These are phyloP conservation scores for Mactromeris polynyma DNA, from an alignment of 2,888 invertebrate genomes.

Conservation along the genomic window DNA sequence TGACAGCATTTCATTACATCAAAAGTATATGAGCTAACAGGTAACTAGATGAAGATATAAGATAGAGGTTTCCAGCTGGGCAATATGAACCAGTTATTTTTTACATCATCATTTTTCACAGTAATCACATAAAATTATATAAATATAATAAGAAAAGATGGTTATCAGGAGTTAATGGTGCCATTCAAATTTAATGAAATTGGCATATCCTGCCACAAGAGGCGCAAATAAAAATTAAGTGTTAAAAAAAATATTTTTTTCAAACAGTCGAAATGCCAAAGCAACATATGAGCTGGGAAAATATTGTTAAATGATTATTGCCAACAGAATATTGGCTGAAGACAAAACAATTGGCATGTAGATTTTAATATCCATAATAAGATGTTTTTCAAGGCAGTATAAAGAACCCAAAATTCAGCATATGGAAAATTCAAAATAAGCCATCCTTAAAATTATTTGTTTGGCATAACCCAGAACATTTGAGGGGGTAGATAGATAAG, in stretches of 20 bases:
- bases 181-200: conserved; percentile 24
- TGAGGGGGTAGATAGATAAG: no score
- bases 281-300: no score
- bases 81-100: background rate
- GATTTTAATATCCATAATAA: background rate
- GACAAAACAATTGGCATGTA: background rate
- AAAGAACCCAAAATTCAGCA: background rate
- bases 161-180: conserved; percentile 19
- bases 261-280: no score
- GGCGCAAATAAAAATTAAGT: background rate
- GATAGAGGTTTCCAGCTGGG: conserved; percentile 11
- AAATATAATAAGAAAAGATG: conserved; percentile 30
- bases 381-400: background rate
- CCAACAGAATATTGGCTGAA: background rate
- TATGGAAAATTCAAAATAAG: background rate
- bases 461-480: no score
- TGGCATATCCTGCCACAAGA: conserved; percentile 29
- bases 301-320: background rate
- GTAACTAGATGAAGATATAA: background rate
- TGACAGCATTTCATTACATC: conserved; percentile 3
- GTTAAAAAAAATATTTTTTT: no score
- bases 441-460: no score
- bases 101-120: background rate
- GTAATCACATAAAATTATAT: conserved; percentile 22
- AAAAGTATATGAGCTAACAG: background rate